Conservation (phyloP, 2,113 vertebrate species). For the Onychostruthus taczanowskii region DNA sequence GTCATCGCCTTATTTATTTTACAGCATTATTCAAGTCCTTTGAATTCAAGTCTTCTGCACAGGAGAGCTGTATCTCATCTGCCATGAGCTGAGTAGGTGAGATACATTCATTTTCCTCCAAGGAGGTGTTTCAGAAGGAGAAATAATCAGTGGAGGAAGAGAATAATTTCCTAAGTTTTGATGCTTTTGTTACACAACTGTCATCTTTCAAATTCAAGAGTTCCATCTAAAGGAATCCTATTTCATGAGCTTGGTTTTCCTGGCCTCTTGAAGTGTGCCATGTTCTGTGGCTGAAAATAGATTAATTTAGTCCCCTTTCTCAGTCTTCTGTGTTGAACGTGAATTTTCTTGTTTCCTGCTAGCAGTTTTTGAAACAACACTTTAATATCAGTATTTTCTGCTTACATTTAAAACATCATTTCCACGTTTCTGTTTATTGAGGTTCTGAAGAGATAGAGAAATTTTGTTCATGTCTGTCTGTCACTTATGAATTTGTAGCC, state of each 20-base stretch:
- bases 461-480: not conserved
- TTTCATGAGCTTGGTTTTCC: constrained; percentile 13
- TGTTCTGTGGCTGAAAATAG: not conserved
- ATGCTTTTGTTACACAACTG: not conserved
- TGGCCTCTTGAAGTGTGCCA: not conserved
- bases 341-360: not conserved
- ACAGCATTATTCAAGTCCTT: not conserved
- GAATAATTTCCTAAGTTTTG: constrained; percentile 24
- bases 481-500: not conserved
- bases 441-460: not conserved
- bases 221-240: constrained; percentile 55
- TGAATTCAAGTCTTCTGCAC: constrained; percentile 11
- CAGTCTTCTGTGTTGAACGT: not conserved
- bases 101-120: not conserved
- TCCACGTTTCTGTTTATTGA: not conserved
- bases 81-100: constrained; percentile 8
- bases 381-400: not conserved
- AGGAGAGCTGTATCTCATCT: not conserved
- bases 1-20: constrained; percentile 14
- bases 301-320: not conserved
- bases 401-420: not conserved
- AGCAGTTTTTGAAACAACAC: not conserved
- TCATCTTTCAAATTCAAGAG: constrained; percentile 50
- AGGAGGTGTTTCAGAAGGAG: not conserved
- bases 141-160: not conserved